Evolutionary conservation across 2,113 vertebrate species (phyloP), one percentile per base, ranked within the genome.

Genomic region (Centropus unirufus): DNA sequence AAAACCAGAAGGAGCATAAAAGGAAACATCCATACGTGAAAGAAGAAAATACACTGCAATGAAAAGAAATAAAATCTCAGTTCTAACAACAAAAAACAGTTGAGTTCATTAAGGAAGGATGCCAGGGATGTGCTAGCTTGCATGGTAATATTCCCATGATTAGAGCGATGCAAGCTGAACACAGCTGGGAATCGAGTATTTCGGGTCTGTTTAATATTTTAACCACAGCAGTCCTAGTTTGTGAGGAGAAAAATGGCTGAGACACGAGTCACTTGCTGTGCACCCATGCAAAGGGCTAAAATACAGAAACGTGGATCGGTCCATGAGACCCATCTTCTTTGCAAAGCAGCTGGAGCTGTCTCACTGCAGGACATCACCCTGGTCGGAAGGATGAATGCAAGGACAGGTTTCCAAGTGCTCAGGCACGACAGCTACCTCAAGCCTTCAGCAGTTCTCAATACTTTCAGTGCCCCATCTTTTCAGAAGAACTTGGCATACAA

Each of bases 1-100:
- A 36, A 36, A 86, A 23, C 40, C 49, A 94, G 85, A 84, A 85
- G 32, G 6, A 85, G 49, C 55, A 88, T 87, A 93, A 95, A 97
- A 97, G 93, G 92, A 95, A 97, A 90, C 83, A 94, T 90, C 94
- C 64, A 16, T 93, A 84, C 73, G 59, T 95, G 85, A 91, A 92
- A 96, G 88, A 93, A 51, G 62, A 90, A 95, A 92, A 90, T 46
- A 90, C 29, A 40, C 58, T 76, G 74, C 55, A 90, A 12, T 18
- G 26, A 62, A 13, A 36, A n/a, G 64, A n/a, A 66, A 21, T 15
- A 12, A 22, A 4, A 3, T 3, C 49, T 54, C 57, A 4, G 6
- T 90, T 92, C 81, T 61, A 91, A 69, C 40, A 84, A 78, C 12
- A 51, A 72, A 86, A 78, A 78, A 74, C 4, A 79, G 18, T 19